Evolutionary conservation across 2,113 vertebrate species (phyloP), one percentile per base, ranked within the genome.

Genomic region (Macrotis lagotis): DNA sequence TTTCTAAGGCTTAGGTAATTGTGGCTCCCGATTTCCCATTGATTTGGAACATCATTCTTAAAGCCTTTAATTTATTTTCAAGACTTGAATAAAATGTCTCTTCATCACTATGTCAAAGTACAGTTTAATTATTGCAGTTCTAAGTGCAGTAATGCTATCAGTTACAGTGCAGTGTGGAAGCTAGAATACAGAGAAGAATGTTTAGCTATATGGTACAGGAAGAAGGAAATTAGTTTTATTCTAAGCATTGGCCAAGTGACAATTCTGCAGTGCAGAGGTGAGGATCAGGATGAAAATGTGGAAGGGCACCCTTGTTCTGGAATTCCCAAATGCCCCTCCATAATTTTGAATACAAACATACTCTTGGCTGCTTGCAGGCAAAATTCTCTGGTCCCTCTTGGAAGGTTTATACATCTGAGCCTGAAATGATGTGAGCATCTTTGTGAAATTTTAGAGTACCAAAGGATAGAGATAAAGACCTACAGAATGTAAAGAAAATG

Each of bases 141-240:
- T 94, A 94, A 93, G 50, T 50, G 51, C 83, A 0, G 1, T 48
- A 55, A 28, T 19, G 91, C 59, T n/a, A 96, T 96, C 91, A 66
- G 53, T 24, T 96, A 91, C 94, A 66, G 90, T 50, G 48, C 0
- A 0, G 4, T 28, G 16, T 52, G n/a, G 47, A 94, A 91, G 12
- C 14, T 50, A 88, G 59, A 74, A 90, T 0, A 0, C 50, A 51
- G 96, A 96, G 53, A 96, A 97, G 51, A 93, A 92, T 53, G 93
- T 2, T 93, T 90, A 49, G 52, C 89, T 47, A 0, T 51, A 89
- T 93, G 89, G 92, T 92, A 90, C 48, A 94, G 44, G 83, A 11
- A 96, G 96, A 89, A 22, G 94, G 90, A 96, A 98, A 90, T 92
- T 97, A 88, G 96, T 92, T 93, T 93, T 51, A 91, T 51, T 91